Base-by-base conservation (phyloP, 2,888 invertebrate species). In the Diarsia rubi region DNA sequence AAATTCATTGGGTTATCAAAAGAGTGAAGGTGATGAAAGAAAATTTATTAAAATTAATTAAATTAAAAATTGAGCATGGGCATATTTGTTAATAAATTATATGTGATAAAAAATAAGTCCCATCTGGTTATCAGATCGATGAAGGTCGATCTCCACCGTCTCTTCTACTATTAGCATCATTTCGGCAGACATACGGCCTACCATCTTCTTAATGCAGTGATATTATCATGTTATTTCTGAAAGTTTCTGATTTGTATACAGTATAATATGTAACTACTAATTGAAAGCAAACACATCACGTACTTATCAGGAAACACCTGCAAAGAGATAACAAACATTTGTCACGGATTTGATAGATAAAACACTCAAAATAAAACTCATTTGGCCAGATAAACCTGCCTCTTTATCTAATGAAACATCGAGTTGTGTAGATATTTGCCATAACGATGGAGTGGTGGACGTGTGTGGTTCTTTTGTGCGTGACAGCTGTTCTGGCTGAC, bases 371-470 rank as follows among this genome's bases (percentile, higher is more conserved):
- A 42, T 19, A 19, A 6, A 59, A 12, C 59, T 21, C 12, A 27
- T 16, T 62, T n/a, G 4, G 27, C 21, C 2, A 49, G 31, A 66
- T 49, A 49, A 52, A 42, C n/a, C n/a, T 37, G 21, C 19, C 3
- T 24, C 19, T 24, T 19, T 19, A 12, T 24, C 37, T 2, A 12
- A 24, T 24, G n/a, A 42, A 2, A 21, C 19, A 44, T 47, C n/a
- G 6, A 16, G 12, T 65, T 16, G 19, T n/a, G 4, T 24, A 37
- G 11, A 37, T 69, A n/a, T 37, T 14, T 24, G 16, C 12, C 31
- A 31, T 45, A 37, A 27, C 59, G 21, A 83, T 83, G 80, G 21
- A 45, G 66, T 62, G 64, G 73, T 21, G 73, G 69, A 64, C 68
- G 70, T 64, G 47, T 67, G 42, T 76, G 4, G 16, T 63, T 14